These are phyloP conservation scores for Alloplasta piceator DNA, from an alignment of 2,888 invertebrate genomes.

Conservation along the genomic window DNA sequence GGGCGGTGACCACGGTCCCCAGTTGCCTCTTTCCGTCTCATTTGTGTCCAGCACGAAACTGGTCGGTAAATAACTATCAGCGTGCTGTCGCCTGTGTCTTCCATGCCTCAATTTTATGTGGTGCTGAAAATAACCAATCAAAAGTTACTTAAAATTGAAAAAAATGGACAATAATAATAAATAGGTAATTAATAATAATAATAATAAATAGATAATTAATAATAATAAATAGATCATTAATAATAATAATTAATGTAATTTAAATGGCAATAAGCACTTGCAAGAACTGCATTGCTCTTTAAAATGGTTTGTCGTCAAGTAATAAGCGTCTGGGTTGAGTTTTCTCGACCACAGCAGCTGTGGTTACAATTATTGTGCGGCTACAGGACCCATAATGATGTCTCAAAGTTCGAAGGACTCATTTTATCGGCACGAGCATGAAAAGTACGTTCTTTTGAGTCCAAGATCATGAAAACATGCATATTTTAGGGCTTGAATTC, in stretches of 20 bases:
- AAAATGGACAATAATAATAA: not conserved
- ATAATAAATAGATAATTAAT: not conserved
- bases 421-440: no score
- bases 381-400: no score
- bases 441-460: no score
- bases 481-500: no score
- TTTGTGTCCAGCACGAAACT: constrained; percentile 89
- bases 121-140: constrained; percentile 83
- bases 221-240: not conserved
- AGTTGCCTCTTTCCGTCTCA: constrained; percentile 87
- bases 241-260: not conserved
- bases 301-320: not conserved
- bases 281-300: not conserved
- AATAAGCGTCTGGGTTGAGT: no score
- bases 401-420: no score
- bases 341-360: no score
- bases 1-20: constrained; percentile 94
- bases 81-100: constrained; percentile 91
- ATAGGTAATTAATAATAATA: not conserved
- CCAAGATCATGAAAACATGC: no score
- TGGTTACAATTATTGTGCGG: no score
- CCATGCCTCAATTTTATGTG: constrained; percentile 84
- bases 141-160: not conserved
- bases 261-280: not conserved
- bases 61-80: constrained; percentile 89